These are phyloP conservation scores for Struthidea cinerea DNA, from an alignment of 2,113 vertebrate genomes.

Conservation along the genomic window DNA sequence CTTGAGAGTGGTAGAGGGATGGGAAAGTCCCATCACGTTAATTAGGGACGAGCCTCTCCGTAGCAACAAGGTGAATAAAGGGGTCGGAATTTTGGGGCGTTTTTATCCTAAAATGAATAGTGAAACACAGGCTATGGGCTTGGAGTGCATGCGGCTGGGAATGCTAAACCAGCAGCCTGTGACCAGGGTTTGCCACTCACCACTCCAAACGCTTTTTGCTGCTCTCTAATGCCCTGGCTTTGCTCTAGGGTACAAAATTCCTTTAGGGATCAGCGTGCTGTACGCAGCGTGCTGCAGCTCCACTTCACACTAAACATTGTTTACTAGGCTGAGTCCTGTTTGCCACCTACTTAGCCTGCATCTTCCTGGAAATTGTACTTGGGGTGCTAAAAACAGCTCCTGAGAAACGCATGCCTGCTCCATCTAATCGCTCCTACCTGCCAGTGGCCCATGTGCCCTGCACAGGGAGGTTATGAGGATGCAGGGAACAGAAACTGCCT, in stretches of 20 bases:
- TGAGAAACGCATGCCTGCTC: neutral
- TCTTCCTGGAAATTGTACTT: constrained; percentile 24
- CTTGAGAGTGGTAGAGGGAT: neutral
- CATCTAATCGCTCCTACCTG: neutral
- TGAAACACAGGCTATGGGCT: neutral
- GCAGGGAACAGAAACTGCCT: neutral
- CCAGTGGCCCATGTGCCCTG: neutral
- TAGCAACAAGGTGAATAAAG: neutral
- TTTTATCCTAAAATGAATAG: neutral
- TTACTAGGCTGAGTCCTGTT: constrained; percentile 2
- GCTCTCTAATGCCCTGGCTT: neutral
- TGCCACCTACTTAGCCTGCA: neutral
- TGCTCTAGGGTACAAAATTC: neutral
- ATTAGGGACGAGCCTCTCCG: neutral
- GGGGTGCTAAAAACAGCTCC: constrained; percentile 7
- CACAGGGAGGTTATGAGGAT: neutral
- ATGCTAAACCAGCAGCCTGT: neutral
- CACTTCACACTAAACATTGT: neutral
- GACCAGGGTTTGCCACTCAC: neutral
- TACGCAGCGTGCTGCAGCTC: neutral
- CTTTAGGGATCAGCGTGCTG: neutral
- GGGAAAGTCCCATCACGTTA: constrained; percentile 37
- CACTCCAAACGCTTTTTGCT: neutral
- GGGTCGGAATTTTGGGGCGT: neutral
- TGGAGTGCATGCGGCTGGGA: neutral